Evolutionary conservation across 2,888 invertebrate species (phyloP).

Genomic region (Temnothorax ravouxi): DNA sequence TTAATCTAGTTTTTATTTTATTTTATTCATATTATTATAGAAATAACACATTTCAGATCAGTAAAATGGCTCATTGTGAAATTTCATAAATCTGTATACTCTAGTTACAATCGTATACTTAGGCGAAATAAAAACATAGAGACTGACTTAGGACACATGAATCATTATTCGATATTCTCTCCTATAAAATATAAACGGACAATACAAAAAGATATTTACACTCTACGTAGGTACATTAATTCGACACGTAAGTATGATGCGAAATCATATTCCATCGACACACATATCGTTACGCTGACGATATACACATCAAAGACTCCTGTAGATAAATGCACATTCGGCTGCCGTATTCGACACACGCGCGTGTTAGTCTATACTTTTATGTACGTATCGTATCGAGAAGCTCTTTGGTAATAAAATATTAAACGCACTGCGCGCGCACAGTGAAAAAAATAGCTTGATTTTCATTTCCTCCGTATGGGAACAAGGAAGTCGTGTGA

Average conservation of each 20-base stretch:
- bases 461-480: conserved; percentile 16
- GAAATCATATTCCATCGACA: not conserved
- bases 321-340: conserved; percentile 34
- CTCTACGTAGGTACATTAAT: conserved; percentile 64
- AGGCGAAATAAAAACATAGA: conserved; percentile 21
- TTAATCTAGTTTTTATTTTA: not conserved
- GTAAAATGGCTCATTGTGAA: not conserved
- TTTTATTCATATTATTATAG: not conserved
- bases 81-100: not conserved
- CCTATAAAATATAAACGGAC: conserved; percentile 65
- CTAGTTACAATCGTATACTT: not conserved
- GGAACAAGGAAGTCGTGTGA: conserved; percentile 11
- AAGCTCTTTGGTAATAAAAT: conserved; percentile 69
- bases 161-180: conserved; percentile 63
- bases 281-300: not conserved
- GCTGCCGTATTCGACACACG: conserved; percentile 22
- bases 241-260: conserved; percentile 39
- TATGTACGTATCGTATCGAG: conserved; percentile 58
- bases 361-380: conserved; percentile 45
- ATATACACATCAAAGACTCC: conserved; percentile 22
- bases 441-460: conserved; percentile 3
- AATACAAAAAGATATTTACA: conserved; percentile 75
- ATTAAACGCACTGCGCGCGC: conserved; percentile 23
- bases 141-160: conserved; percentile 56
- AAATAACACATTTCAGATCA: not conserved